phyloP scores from a whole-genome alignment of 2,888 invertebrate species.

The Labia minor region DNA sequence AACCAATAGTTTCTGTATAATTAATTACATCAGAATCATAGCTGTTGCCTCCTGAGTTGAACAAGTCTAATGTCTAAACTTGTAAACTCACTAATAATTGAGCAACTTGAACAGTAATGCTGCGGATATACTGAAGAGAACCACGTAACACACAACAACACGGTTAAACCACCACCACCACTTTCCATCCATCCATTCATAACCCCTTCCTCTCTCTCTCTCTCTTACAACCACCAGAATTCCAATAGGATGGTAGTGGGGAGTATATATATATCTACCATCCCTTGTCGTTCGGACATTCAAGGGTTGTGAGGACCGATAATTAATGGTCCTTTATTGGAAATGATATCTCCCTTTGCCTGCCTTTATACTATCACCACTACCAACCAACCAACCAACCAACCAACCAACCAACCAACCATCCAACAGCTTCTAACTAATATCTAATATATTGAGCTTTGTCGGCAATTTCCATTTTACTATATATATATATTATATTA shows the following conservation, averaged over 20 bases:
- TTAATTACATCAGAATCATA: background rate
- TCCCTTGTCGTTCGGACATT: background rate
- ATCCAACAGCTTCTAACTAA: too few relatives aligned
- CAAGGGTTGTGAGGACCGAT: background rate
- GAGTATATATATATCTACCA: background rate
- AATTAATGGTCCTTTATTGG: conserved; percentile 7
- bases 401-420: too few relatives aligned
- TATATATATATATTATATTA: too few relatives aligned
- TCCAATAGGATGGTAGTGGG: too few relatives aligned
- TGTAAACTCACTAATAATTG: background rate
- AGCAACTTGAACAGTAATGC: background rate
- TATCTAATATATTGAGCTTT: too few relatives aligned
- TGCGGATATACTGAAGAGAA: background rate
- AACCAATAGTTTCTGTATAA: background rate
- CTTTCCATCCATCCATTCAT: background rate
- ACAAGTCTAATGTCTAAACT: conserved; percentile 1
- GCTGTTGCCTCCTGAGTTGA: background rate
- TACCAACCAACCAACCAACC: too few relatives aligned
- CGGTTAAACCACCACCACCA: background rate
- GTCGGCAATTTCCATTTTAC: too few relatives aligned
- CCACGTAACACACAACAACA: conserved; percentile 1
- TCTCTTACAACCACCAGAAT: too few relatives aligned
- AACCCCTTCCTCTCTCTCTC: too few relatives aligned
- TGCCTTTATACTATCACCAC: too few relatives aligned
- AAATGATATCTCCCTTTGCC: conserved; percentile 6